Evolutionary conservation across 2,888 invertebrate genomes (phyloP).

Genomic region (Odontocolon sp.): DNA sequence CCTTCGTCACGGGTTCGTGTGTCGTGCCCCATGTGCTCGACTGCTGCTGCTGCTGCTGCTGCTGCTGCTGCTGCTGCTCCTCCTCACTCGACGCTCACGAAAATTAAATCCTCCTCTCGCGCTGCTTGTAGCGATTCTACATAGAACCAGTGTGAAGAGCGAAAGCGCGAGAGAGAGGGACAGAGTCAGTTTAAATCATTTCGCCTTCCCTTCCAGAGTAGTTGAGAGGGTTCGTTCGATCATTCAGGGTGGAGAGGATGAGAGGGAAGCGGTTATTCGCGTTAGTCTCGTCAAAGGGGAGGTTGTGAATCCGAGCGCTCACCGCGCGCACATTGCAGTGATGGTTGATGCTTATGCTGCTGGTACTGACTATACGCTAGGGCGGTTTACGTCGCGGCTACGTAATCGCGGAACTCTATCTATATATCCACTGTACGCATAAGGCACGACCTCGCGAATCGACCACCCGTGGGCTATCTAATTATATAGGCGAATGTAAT

Average conservation of each 20-base stretch:
- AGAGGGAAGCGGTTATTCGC: not conserved
- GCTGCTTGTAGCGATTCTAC: not conserved
- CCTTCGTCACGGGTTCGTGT: constrained; percentile 69
- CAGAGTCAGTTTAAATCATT: constrained; percentile 35
- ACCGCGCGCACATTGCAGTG: not conserved
- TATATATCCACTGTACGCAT: constrained; percentile 3
- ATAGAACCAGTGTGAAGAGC: constrained; percentile 15
- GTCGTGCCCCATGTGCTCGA: constrained; percentile 30
- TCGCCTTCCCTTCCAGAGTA: not conserved
- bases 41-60: constrained; percentile 29
- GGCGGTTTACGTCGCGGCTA: constrained; percentile 24
- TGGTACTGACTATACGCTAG: not conserved
- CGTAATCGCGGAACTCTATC: constrained; percentile 36
- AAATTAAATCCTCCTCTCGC: constrained; percentile 53
- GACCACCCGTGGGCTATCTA: constrained; percentile 66
- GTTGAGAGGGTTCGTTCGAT: constrained; percentile 1
- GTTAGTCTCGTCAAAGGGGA: constrained; percentile 34
- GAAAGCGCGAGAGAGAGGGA: constrained; percentile 10
- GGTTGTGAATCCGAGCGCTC: constrained; percentile 23
- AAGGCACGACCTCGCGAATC: constrained; percentile 37
- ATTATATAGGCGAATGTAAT: constrained; percentile 70
- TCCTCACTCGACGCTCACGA: constrained; percentile 28
- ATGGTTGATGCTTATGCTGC: constrained; percentile 24
- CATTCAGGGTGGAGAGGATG: not conserved
- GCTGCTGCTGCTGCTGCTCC: constrained; percentile 31